Percentiles rank a stretch among this genome's conserved stretches.
Conservation (phyloP, 2,113 vertebrate species). For the Smithornis capensis region DNA sequence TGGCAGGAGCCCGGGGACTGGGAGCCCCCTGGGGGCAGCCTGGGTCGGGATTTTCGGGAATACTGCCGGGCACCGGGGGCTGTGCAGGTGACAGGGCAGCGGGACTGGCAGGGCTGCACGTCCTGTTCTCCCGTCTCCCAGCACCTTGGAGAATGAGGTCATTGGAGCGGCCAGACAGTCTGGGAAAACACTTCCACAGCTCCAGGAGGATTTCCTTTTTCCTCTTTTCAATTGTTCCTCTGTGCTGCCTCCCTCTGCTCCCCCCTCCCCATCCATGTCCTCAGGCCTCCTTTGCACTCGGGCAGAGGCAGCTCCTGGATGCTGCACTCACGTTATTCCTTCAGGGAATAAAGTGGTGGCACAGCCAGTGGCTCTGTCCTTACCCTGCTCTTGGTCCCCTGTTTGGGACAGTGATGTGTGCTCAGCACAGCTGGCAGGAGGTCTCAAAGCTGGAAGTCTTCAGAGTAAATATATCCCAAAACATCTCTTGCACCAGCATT, state of each 20-base stretch:
- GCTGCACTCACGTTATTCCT: accelerated
- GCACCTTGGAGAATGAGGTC: conserved; percentile 46
- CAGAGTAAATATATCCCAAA: background rate
- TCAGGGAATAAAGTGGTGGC: accelerated
- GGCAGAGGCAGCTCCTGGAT: background rate
- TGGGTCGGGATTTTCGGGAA: background rate
- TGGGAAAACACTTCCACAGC: conserved; percentile 64
- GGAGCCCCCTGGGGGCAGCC: accelerated
- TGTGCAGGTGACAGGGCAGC: background rate
- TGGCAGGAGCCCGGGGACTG: background rate
- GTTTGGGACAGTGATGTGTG: background rate
- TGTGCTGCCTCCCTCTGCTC: conserved; percentile 2
- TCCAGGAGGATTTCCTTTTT: conserved; percentile 70
- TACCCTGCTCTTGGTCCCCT: background rate
- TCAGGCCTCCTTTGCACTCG: conserved; percentile 35
- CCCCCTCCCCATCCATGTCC: conserved; percentile 23
- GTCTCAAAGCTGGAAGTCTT: background rate
- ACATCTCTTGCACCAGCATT: background rate
- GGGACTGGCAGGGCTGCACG: background rate
- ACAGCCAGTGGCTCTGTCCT: background rate
- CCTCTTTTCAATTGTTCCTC: conserved; percentile 63
- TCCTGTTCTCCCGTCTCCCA: background rate
- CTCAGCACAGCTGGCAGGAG: background rate
- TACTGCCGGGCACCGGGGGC: background rate
- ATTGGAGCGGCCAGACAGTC: conserved; percentile 57